Conservation (phyloP, 2,113 vertebrate genomes). For the Nibea albiflora region DNA sequence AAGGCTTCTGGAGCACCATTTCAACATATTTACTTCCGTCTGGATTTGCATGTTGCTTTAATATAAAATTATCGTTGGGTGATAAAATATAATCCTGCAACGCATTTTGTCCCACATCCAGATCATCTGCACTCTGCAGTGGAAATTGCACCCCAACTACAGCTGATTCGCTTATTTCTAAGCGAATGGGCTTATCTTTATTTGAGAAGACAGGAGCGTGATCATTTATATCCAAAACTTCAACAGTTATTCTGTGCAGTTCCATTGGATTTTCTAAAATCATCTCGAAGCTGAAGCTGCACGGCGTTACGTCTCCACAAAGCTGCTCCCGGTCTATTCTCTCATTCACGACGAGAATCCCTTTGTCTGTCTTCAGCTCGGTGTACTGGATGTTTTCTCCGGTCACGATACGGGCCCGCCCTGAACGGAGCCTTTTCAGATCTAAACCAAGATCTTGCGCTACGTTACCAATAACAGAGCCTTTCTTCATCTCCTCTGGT, state of each 20-base stretch:
- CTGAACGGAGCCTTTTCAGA: slow-evolving; percentile 71
- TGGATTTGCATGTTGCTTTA: slow-evolving; percentile 41
- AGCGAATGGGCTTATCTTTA: background rate
- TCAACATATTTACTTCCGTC: too few relatives aligned
- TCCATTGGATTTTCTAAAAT: slow-evolving; percentile 79
- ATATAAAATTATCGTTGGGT: slow-evolving; percentile 60
- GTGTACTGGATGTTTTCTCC: too few relatives aligned
- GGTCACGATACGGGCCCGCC: slow-evolving; percentile 72
- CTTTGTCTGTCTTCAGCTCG: too few relatives aligned
- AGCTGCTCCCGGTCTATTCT: too few relatives aligned
- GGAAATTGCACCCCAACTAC: slow-evolving; percentile 36
- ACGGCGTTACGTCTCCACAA: slow-evolving; percentile 50
- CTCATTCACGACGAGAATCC: too few relatives aligned
- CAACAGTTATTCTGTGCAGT: slow-evolving; percentile 64
- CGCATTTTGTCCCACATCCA: slow-evolving; percentile 40
- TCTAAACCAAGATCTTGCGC: slow-evolving; percentile 85
- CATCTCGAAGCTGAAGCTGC: slow-evolving; percentile 76
- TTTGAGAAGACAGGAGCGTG: slow-evolving; percentile 65
- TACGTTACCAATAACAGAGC: slow-evolving; percentile 81
- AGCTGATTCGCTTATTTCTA: slow-evolving; percentile 71
- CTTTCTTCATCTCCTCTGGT: slow-evolving; percentile 83
- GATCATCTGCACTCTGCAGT: slow-evolving; percentile 62
- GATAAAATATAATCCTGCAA: slow-evolving; percentile 54
- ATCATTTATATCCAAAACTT: slow-evolving; percentile 77
- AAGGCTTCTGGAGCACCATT: too few relatives aligned